These are phyloP conservation scores for Panorpa germanica DNA, from an alignment of 2,888 invertebrate species.

Conservation along the genomic window DNA sequence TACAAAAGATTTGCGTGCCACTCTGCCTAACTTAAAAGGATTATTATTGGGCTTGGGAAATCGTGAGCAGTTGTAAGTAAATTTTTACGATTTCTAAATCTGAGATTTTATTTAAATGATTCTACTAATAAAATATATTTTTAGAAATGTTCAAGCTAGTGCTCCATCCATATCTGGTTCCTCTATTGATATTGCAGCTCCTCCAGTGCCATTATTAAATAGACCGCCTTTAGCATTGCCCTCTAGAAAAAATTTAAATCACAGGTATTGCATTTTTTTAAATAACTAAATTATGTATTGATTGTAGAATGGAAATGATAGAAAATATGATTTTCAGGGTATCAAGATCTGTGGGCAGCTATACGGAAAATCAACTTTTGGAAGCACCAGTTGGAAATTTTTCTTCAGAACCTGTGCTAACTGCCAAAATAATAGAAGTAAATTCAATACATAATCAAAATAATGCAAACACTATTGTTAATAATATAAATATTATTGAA, in stretches of 20 bases:
- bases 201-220: conserved; percentile 10
- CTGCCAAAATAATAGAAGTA: conserved; percentile 4
- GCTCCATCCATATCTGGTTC: conserved; percentile 18
- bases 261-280: conserved; percentile 9
- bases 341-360: conserved; percentile 21
- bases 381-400: too few relatives aligned
- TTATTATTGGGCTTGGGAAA: conserved; percentile 16
- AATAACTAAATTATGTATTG: not conserved
- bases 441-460: too few relatives aligned
- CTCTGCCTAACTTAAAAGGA: conserved; percentile 20
- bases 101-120: too few relatives aligned
- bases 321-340: conserved; percentile 9
- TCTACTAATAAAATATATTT: conserved; percentile 2
- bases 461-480: too few relatives aligned
- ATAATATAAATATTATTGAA: too few relatives aligned
- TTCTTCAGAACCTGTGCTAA: conserved; percentile 13
- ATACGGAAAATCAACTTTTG: conserved; percentile 18
- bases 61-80: not conserved
- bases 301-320: not conserved
- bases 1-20: conserved; percentile 18
- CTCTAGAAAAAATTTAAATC: conserved; percentile 6
- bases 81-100: too few relatives aligned
- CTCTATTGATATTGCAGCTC: conserved; percentile 19
- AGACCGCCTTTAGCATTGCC: conserved; percentile 9
- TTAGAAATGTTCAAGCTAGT: not conserved